Conservation (phyloP, 2,113 vertebrate species). For the Dicerorhinus sumatrensis region DNA sequence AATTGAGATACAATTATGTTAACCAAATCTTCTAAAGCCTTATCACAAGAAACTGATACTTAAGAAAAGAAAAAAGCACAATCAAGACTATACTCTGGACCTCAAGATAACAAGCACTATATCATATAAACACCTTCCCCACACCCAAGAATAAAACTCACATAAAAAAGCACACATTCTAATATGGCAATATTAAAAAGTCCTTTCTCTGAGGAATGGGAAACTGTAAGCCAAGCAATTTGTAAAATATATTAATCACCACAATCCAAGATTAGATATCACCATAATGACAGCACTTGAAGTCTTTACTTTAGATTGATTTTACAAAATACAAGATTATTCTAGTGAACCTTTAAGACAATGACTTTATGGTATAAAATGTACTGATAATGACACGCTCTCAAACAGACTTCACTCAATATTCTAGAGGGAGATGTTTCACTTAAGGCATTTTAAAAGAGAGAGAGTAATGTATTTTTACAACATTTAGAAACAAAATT, state of each 20-base stretch:
- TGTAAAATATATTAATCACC: constrained; percentile 22
- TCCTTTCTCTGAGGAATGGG: background rate
- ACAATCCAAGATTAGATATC: background rate
- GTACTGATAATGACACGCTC: background rate
- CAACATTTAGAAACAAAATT: constrained; percentile 39
- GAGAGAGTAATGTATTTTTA: constrained; percentile 29
- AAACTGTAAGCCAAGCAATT: constrained; percentile 33
- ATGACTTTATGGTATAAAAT: background rate
- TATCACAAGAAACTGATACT: constrained; percentile 23
- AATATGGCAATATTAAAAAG: constrained; percentile 24
- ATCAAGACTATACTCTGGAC: background rate
- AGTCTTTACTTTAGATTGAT: constrained; percentile 30
- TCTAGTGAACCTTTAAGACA: constrained; percentile 23
- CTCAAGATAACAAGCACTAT: background rate
- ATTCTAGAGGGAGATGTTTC: background rate
- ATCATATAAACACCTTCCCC: background rate
- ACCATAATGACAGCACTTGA: background rate
- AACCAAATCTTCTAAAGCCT: constrained; percentile 5
- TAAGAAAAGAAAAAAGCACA: background rate
- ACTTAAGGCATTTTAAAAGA: constrained; percentile 48
- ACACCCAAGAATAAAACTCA: background rate
- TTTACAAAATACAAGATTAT: constrained; percentile 49
- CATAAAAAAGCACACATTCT: background rate
- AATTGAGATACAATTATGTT: background rate
- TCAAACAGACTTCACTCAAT: background rate